Percentiles rank a stretch among this genome's conserved stretches.
Conservation (phyloP, 2,113 vertebrate species). For the Paratilapia polleni region DNA sequence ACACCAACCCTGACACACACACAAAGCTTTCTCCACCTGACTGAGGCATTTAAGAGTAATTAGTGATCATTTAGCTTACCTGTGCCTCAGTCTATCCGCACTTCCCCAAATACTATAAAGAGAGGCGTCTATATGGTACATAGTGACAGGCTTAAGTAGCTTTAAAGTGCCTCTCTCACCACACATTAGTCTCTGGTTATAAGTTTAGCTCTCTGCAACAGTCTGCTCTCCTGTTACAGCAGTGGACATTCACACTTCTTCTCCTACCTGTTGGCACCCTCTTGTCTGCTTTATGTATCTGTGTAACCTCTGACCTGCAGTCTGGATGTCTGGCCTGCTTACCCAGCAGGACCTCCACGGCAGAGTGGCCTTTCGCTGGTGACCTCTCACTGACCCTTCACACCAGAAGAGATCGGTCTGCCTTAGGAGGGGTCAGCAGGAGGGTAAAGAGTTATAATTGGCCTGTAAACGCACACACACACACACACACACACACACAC, state of each 20-base stretch:
- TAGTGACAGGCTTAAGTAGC: conserved; percentile 60
- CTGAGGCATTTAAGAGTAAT: conserved; percentile 58
- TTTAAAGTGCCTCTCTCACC: conserved; percentile 62
- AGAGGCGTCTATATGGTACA: conserved; percentile 43
- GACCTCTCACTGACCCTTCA: conserved; percentile 64
- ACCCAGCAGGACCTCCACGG: conserved; percentile 16
- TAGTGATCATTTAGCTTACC: conserved; percentile 53
- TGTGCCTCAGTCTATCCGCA: conserved; percentile 42
- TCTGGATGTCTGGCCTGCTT: conserved; percentile 22
- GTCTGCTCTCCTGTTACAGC: conserved; percentile 63
- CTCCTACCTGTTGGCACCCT: conserved; percentile 72
- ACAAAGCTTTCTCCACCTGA: conserved; percentile 22
- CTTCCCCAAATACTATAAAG: conserved; percentile 41
- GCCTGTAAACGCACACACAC: conserved; percentile 30
- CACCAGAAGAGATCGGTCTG: conserved; percentile 29
- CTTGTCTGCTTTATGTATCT: conserved; percentile 66
- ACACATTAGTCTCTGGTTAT: conserved; percentile 46
- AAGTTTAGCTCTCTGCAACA: conserved; percentile 58
- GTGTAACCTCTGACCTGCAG: conserved; percentile 56
- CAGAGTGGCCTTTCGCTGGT: conserved; percentile 35
- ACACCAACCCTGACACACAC: conserved; percentile 23
- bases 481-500: conserved; percentile 7
- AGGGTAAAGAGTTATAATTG: conserved; percentile 55
- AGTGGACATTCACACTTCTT: conserved; percentile 59
- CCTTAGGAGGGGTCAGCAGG: conserved; percentile 58